Conservation (phyloP, 2,888 invertebrate genomes). For the Cabera pusaria region DNA sequence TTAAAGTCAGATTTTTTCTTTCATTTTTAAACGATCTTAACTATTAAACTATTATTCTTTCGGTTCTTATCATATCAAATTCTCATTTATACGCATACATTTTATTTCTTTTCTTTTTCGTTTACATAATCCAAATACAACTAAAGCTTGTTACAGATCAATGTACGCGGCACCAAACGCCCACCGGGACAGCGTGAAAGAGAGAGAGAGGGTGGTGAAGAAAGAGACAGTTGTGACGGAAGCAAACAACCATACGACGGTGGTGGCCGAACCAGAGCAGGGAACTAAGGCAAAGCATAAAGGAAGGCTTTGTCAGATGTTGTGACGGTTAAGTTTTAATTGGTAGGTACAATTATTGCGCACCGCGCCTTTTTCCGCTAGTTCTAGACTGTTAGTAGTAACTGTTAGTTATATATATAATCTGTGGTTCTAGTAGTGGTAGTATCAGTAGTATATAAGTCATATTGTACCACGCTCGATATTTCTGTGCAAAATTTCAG, state of each 20-base stretch:
- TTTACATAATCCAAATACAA: slow-evolving; percentile 55
- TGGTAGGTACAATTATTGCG: slow-evolving; percentile 61
- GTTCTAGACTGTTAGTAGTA: too few relatives aligned
- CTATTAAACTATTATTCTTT: too few relatives aligned
- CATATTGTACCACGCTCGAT: too few relatives aligned
- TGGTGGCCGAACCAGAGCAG: slow-evolving; percentile 32
- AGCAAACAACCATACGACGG: slow-evolving; percentile 32
- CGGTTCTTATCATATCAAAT: too few relatives aligned
- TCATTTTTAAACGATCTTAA: too few relatives aligned
- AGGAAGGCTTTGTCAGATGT: slow-evolving; percentile 74
- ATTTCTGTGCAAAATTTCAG: too few relatives aligned
- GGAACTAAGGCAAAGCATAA: slow-evolving; percentile 59
- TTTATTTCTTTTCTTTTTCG: slow-evolving; percentile 32
- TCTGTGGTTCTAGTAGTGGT: too few relatives aligned
- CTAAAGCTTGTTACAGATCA: slow-evolving; percentile 75
- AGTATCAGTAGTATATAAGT: too few relatives aligned
- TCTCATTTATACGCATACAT: too few relatives aligned
- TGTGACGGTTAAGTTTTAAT: slow-evolving; percentile 80
- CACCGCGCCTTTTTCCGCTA: too few relatives aligned
- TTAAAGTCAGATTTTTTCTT: too few relatives aligned
- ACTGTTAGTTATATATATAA: too few relatives aligned
- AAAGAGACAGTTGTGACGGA: slow-evolving; percentile 42
- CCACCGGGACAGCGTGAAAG: slow-evolving; percentile 52
- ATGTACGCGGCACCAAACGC: slow-evolving; percentile 73
- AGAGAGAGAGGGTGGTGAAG: slow-evolving; percentile 46